Evolutionary conservation across 2,113 vertebrate species (phyloP).

Genomic region (Loxodonta africana): DNA sequence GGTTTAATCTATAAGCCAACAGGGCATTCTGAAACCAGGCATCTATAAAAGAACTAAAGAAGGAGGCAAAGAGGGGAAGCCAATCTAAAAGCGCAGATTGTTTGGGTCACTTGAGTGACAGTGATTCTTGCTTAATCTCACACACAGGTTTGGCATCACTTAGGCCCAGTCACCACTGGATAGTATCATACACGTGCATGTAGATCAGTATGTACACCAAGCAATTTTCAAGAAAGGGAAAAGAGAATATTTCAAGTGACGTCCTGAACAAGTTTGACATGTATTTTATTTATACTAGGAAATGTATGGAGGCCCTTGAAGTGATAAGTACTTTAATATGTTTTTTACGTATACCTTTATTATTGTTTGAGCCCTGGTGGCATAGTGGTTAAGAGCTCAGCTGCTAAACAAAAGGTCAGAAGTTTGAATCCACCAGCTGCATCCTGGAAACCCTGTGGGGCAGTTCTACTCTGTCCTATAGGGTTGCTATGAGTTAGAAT

Average conservation of each 20-base stretch:
- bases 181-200: not conserved
- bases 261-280: not conserved
- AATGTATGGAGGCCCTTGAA: not conserved
- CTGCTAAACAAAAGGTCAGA: no score
- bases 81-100: conserved; percentile 26
- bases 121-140: conserved; percentile 15
- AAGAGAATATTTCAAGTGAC: conserved; percentile 26
- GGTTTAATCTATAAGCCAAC: no score
- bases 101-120: not conserved
- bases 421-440: no score
- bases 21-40: not conserved
- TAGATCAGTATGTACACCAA: not conserved
- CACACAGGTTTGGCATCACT: not conserved
- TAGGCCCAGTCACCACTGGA: not conserved
- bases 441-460: no score
- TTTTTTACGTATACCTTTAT: conserved; percentile 35
- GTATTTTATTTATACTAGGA: conserved; percentile 16
- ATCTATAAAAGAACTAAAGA: conserved; percentile 13
- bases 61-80: not conserved
- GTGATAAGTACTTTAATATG: not conserved
- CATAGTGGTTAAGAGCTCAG: no score
- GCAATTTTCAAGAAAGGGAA: conserved; percentile 4
- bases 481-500: no score
- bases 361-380: not conserved
- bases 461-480: no score